phyloP scores from a whole-genome alignment of 2,797 vertebrate genomes.

The Karalla daura region DNA sequence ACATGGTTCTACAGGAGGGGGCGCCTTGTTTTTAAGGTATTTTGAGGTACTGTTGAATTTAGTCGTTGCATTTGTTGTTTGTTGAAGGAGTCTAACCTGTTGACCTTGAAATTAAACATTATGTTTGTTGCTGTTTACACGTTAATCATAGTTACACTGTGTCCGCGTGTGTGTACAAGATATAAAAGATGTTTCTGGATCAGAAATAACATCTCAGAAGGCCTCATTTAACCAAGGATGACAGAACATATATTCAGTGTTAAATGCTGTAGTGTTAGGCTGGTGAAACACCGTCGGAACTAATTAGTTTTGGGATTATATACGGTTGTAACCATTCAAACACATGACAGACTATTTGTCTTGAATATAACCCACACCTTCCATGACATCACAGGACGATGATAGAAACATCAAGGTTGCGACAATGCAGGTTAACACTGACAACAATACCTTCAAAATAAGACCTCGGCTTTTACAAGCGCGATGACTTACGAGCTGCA shows the following conservation, averaged over 20 bases:
- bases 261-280: not conserved
- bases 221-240: not conserved
- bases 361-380: constrained; percentile 24
- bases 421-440: not conserved
- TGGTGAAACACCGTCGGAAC: not conserved
- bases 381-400: constrained; percentile 20
- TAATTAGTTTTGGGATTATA: not conserved
- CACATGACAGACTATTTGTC: not conserved
- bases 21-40: not conserved
- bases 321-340: not conserved
- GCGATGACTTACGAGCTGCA: not conserved
- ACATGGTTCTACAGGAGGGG: not conserved
- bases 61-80: not conserved
- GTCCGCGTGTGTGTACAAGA: not conserved
- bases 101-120: not conserved
- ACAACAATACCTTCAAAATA: constrained; percentile 13
- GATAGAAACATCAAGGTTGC: constrained; percentile 4
- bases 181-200: not conserved
- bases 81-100: not conserved
- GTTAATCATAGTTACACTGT: not conserved
- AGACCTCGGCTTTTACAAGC: not conserved
- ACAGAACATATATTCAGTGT: not conserved
- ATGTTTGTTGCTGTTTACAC: not conserved
- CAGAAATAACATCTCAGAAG: not conserved
- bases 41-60: not conserved